Evolutionary conservation across 2,113 vertebrate genomes (phyloP).

Genomic region (Urocolius indicus): DNA sequence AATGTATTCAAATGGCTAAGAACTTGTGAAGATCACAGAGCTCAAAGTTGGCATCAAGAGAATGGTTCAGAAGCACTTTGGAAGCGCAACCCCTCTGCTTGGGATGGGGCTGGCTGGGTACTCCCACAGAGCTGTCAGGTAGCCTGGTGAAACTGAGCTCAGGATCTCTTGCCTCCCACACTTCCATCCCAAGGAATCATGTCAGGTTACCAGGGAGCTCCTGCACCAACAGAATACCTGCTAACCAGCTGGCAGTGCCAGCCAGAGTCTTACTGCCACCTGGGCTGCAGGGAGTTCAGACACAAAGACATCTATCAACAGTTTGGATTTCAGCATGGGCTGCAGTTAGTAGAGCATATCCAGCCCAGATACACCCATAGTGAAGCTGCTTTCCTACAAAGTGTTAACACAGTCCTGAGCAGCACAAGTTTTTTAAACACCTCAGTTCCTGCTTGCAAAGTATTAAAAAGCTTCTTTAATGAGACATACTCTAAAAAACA

Average conservation of each 20-base stretch:
- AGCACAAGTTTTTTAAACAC: neutral
- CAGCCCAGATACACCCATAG: neutral
- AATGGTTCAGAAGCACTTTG: rapidly evolving
- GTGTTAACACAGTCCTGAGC: neutral
- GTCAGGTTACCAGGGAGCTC: neutral
- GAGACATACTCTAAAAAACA: neutral
- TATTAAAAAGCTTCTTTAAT: neutral
- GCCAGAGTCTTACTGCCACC: neutral
- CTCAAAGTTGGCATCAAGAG: neutral
- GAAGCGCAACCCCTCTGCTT: neutral
- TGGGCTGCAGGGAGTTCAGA: too few relatives aligned
- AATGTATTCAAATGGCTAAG: neutral
- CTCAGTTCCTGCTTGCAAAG: neutral
- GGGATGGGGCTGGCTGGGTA: neutral
- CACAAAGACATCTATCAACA: neutral
- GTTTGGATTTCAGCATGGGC: neutral
- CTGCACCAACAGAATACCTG: neutral
- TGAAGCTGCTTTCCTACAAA: neutral
- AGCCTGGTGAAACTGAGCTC: neutral
- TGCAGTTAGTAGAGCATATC: neutral
- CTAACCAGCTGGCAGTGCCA: neutral
- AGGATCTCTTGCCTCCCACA: neutral
- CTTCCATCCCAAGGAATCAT: neutral
- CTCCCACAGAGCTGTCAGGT: neutral
- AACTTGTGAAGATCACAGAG: neutral